Conservation (phyloP, 2,113 vertebrate species). For the Toxotes chatareus region DNA sequence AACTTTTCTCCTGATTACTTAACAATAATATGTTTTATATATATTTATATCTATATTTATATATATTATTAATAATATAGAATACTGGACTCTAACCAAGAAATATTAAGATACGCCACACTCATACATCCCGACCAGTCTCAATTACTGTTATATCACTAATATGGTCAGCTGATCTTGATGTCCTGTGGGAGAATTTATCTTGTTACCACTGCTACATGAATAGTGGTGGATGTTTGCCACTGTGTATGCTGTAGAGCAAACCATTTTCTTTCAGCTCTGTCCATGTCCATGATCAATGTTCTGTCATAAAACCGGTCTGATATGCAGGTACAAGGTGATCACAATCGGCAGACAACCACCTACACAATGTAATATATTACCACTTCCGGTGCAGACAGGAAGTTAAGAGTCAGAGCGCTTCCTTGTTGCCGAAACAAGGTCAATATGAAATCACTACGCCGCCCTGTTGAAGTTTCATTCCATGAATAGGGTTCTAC, state of each 20-base stretch:
- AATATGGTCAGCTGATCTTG: background rate
- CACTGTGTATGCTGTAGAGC: background rate
- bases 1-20: background rate
- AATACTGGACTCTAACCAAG: background rate
- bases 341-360: no score
- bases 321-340: background rate
- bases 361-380: background rate
- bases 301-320: background rate
- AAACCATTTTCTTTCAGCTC: no score
- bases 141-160: no score
- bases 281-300: background rate
- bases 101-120: background rate
- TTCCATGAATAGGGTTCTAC: background rate
- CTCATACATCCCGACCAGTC: no score
- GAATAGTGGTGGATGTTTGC: no score
- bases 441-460: background rate
- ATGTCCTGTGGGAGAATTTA: no score
- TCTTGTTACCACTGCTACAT: background rate
- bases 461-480: background rate
- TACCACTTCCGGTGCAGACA: no score
- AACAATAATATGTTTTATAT: background rate
- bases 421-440: background rate
- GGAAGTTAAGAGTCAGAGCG: no score
- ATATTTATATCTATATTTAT: background rate
- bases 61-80: no score